Evolutionary conservation across 2,797 vertebrate genomes (phyloP).

Genomic region (Sebastes steindachneri): DNA sequence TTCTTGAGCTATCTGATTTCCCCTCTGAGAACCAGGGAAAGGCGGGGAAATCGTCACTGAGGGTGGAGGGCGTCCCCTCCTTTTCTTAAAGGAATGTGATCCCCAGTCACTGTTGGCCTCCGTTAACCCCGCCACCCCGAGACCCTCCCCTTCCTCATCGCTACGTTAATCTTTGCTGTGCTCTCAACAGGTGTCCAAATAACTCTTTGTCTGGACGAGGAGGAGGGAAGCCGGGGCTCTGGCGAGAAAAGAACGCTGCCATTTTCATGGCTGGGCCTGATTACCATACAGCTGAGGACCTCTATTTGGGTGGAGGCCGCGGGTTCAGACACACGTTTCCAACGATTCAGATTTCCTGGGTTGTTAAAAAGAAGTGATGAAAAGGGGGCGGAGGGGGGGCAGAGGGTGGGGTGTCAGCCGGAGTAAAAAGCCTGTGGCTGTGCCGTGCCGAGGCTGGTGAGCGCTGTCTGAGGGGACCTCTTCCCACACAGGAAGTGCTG

Average conservation of each 20-base stretch:
- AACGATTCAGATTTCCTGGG: constrained; percentile 82
- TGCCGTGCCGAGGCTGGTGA: constrained; percentile 60
- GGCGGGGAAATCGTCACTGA: constrained; percentile 37
- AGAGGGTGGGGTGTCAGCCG: constrained; percentile 55
- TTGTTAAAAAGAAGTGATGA: constrained; percentile 76
- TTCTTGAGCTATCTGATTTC: constrained; percentile 62
- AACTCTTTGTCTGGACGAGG: constrained; percentile 87
- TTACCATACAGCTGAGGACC: constrained; percentile 95
- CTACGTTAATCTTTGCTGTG: constrained; percentile 86
- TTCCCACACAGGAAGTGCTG: constrained; percentile 77
- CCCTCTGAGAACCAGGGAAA: constrained; percentile 51
- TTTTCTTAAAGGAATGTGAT: constrained; percentile 86
- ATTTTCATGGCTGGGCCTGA: constrained; percentile 87
- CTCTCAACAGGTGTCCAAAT: constrained; percentile 93
- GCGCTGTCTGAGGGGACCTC: constrained; percentile 65
- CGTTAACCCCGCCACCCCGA: constrained; percentile 81
- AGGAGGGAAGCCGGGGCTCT: constrained; percentile 72
- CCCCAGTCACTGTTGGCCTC: constrained; percentile 85
- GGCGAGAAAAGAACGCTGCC: constrained; percentile 82
- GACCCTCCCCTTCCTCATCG: constrained; percentile 67
- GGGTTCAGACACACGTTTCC: constrained; percentile 76
- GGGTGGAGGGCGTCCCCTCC: constrained; percentile 49
- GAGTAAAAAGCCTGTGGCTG: constrained; percentile 80
- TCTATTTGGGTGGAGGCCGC: constrained; percentile 71
- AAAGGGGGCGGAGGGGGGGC: constrained; percentile 54